phyloP scores from a whole-genome alignment of 2,888 invertebrate genomes.

The Cosmia pyralina region DNA sequence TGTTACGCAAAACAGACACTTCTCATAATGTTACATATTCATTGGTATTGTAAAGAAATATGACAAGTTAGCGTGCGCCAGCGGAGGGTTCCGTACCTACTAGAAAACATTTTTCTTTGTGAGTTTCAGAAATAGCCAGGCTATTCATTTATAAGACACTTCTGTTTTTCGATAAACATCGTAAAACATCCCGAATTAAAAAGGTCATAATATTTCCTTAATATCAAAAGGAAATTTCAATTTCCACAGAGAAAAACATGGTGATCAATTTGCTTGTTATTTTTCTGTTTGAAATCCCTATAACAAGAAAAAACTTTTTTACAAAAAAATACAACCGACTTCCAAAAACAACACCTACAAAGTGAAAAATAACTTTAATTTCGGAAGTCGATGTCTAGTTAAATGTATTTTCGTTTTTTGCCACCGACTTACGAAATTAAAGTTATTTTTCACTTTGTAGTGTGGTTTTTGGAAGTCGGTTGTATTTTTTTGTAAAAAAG shows the following conservation, averaged over 20 bases:
- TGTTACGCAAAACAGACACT: slow-evolving; percentile 41
- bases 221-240: neutral
- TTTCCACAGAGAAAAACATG: neutral
- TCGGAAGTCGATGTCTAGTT: too few species aligned
- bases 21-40: slow-evolving; percentile 42
- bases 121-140: neutral
- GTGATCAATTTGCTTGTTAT: neutral
- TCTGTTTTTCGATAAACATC: neutral
- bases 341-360: too few species aligned
- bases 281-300: neutral
- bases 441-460: too few species aligned
- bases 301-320: too few species aligned
- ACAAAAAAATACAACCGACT: too few species aligned
- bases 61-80: neutral
- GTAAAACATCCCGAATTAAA: neutral
- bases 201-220: neutral
- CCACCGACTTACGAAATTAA: too few species aligned
- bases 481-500: too few species aligned
- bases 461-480: too few species aligned
- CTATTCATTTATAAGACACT: neutral
- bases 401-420: too few species aligned
- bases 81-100: neutral
- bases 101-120: neutral
- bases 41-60: slow-evolving; percentile 20
- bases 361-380: too few species aligned